A percentile compares a stretch with the other conserved stretches of the same genome.
Evolutionary conservation across 2,797 vertebrate species (phyloP).

Genomic region (Rhincodon typus): DNA sequence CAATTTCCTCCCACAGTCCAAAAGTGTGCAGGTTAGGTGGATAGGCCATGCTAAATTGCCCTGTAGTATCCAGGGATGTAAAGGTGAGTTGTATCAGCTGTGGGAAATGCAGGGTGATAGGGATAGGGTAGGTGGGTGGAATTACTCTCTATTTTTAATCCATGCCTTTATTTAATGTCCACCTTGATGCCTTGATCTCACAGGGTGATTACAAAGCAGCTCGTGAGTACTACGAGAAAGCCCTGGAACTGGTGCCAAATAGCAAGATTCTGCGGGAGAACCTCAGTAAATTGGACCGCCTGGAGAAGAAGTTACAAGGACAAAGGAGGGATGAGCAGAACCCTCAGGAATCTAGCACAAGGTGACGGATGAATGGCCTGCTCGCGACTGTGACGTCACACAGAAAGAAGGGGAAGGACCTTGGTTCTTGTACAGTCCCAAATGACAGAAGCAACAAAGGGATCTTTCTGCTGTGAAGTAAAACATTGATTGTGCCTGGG

Average conservation of each 20-base stretch:
- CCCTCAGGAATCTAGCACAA: background rate
- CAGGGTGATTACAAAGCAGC: slow-evolving; percentile 86
- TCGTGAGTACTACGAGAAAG: slow-evolving; percentile 79
- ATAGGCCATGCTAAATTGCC: too few species aligned
- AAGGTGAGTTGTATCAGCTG: too few species aligned
- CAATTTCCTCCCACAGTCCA: too few species aligned
- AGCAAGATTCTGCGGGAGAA: slow-evolving; percentile 91
- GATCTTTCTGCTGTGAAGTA: background rate
- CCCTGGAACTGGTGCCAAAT: slow-evolving; percentile 76
- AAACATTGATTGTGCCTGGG: background rate
- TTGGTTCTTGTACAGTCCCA: background rate
- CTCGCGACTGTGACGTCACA: background rate
- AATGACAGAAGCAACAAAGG: background rate
- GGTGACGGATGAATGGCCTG: background rate
- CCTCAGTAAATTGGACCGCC: slow-evolving; percentile 83
- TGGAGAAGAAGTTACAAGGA: slow-evolving; percentile 76
- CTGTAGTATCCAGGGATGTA: too few species aligned
- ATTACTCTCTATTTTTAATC: background rate
- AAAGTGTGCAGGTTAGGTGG: too few species aligned
- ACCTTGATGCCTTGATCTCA: background rate
- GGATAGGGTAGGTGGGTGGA: too few species aligned
- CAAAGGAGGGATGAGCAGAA: slow-evolving; percentile 53
- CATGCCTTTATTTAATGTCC: background rate
- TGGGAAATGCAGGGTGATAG: too few species aligned
- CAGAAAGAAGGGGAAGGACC: background rate